These are phyloP conservation scores for Hyperoplus immaculatus DNA, from an alignment of 2,797 vertebrate species.

Conservation along the genomic window DNA sequence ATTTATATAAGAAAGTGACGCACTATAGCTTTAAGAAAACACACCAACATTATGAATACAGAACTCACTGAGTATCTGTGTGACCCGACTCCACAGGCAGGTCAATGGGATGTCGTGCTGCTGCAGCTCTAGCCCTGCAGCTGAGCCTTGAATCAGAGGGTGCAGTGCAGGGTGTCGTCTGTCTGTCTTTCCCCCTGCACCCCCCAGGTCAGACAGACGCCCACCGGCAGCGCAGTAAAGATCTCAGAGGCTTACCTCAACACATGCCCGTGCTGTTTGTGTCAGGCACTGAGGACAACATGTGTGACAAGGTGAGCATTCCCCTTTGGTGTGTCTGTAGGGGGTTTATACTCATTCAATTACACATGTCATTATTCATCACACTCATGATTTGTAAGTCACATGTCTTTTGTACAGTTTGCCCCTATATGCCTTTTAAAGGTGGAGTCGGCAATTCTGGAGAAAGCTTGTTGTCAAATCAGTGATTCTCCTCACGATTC, in stretches of 20 bases:
- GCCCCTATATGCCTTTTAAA: too few species aligned
- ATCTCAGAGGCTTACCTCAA: slow-evolving; percentile 84
- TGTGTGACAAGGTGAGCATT: slow-evolving; percentile 91
- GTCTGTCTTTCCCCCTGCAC: slow-evolving; percentile 93
- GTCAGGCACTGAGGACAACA: slow-evolving; percentile 91
- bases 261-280: slow-evolving; percentile 90
- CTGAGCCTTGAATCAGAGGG: slow-evolving; percentile 73
- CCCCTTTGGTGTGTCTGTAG: too few species aligned
- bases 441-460: too few species aligned
- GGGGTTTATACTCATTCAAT: too few species aligned
- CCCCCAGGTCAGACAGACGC: slow-evolving; percentile 87
- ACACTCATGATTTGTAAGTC: too few species aligned
- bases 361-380: too few species aligned
- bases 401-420: too few species aligned
- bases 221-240: slow-evolving; percentile 88
- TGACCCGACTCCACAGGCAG: slow-evolving; percentile 83
- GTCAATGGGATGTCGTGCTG: slow-evolving; percentile 94
- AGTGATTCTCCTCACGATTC: too few species aligned
- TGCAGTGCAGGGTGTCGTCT: slow-evolving; percentile 90
- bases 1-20: too few species aligned
- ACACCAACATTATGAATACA: not conserved
- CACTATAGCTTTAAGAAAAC: too few species aligned
- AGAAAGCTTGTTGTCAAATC: too few species aligned
- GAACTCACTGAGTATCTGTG: not conserved
- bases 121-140: slow-evolving; percentile 84